Base-by-base conservation (phyloP, 2,797 vertebrate genomes). In the Rhabdophis nuchalis region DNA sequence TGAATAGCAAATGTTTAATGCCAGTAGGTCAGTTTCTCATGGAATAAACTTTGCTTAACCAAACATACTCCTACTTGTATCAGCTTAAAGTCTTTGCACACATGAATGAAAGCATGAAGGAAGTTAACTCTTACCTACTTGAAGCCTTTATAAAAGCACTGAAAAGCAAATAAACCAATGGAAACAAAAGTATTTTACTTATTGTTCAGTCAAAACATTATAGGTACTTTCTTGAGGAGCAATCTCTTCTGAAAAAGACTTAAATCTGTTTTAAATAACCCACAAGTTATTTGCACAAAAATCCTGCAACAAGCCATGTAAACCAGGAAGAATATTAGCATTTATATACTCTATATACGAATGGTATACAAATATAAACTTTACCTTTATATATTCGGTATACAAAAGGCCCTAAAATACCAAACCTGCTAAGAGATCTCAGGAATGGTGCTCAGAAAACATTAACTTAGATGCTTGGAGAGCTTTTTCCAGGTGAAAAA, bases 41-140 rank as follows among this genome's bases (percentile, higher is more conserved):
- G 88, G 88, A 95, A 95, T 91, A 94, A 95, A 92, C 90, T 94
- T 36, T 93, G 95, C 94, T 92, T 93, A 94, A 91, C 41, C 87
- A 93, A 92, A 92, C 82, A 46, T 87, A 92, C 88, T 88, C 88
- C 91, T 89, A 91, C 85, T 87, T 90, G 0, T 89, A 91, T 92
- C 89, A 93, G 90, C 89, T 88, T 87, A 90, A 95, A 93, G 86
- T 58, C 60, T 93, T 86, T 46, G 85, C 25, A 87, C 68, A 89
- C 20, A 2, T 77, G 89, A 93, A 94, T 72, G 85, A 92, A 1
- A 90, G 60, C 88, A 54, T 56, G 88, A 94, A 93, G 90, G 82
- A 95, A 94, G 92, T 82, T 29, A 94, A 91, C 88, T 95, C 54
- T 92, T 92, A 93, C 52, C 61, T 91, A 90, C 11, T 18, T 85